phyloP scores from a whole-genome alignment of 1,140 invertebrate species.

The Drosophila navojoa region DNA sequence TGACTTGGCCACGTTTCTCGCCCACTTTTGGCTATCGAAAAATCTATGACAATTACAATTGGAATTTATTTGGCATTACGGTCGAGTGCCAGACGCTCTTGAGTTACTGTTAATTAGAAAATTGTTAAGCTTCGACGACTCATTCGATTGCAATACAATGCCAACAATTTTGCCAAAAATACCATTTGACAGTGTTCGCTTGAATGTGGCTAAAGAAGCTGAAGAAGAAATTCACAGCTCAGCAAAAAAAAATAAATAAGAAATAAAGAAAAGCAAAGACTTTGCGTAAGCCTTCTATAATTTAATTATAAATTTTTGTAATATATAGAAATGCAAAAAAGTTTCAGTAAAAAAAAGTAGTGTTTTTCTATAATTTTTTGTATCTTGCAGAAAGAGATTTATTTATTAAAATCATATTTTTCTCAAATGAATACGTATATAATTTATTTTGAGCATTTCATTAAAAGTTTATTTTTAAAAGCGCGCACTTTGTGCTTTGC shows the following conservation, averaged over 20 bases:
- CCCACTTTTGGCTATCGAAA: conserved; percentile 37
- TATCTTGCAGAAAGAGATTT: too few species aligned
- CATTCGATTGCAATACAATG: conserved; percentile 22
- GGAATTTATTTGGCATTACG: conserved; percentile 58
- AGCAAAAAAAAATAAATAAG: background rate
- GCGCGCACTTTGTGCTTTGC: background rate
- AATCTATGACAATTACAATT: conserved; percentile 66
- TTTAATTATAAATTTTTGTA: too few species aligned
- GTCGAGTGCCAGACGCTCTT: conserved; percentile 37
- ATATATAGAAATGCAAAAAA: too few species aligned
- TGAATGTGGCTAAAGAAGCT: background rate
- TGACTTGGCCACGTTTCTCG: conserved; percentile 9
- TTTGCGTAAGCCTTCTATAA: too few species aligned
- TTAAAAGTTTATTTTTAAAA: too few species aligned
- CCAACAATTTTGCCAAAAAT: conserved; percentile 7
- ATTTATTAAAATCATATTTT: too few species aligned
- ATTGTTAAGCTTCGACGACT: conserved; percentile 45
- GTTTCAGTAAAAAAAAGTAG: too few species aligned
- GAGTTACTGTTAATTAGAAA: conserved; percentile 75
- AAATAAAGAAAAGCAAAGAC: background rate
- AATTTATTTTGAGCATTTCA: too few species aligned
- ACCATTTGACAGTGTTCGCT: background rate
- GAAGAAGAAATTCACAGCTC: background rate
- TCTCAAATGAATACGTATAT: too few species aligned
- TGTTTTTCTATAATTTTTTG: too few species aligned